Evolutionary conservation across 1,140 invertebrate genomes (phyloP), one percentile per base, ranked within the genome.

Genomic region (Matsumurasca onukii): DNA sequence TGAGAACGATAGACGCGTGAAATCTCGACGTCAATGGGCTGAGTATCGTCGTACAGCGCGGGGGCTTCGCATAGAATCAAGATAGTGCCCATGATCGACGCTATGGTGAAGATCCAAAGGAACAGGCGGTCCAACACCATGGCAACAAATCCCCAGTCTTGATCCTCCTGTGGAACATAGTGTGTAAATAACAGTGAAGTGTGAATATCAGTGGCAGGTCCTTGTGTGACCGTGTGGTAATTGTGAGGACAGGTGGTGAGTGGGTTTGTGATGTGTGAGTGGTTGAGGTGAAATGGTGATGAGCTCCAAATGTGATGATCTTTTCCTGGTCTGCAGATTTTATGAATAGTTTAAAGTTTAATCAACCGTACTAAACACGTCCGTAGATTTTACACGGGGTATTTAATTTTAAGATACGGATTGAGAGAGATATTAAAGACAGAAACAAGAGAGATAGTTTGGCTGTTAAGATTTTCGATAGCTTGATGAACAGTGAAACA

Each of bases 61-160:
- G 94, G 94, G 1, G 94, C 94, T 78, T 96, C 94, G 71, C 92
- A 89, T 13, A 97, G 82, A 69, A 97, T 97, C 2, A 88, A 84
- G 67, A 94, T 86, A 0, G 93, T 95, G 29, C 94, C 98, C 3
- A 93, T 88, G 51, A 97, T 87, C 15, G 95, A 95, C 1, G 94
- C 90, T 70, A 95, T 92, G 55, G 89, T 88, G 82, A 99, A 99
- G 24, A 99, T 90, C 89, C 93, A 98, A 0, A 99, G 86, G 78
- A 99, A 97, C 0, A 99, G 83, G 25, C 98, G 86, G 79, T 99
- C 98, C 69, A 99, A 84, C 0, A 99, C 97, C 95, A 99, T 98
- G n/a, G 98, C 97, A 2, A 99, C 96, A 79, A 98, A 99, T 62
- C 96, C 97, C 98, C 98, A 99, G 78, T 99, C 98, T 85, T 96